These are phyloP conservation scores for Leguminivora glycinivorella DNA, from an alignment of 1,140 invertebrate species.

Conservation along the genomic window DNA sequence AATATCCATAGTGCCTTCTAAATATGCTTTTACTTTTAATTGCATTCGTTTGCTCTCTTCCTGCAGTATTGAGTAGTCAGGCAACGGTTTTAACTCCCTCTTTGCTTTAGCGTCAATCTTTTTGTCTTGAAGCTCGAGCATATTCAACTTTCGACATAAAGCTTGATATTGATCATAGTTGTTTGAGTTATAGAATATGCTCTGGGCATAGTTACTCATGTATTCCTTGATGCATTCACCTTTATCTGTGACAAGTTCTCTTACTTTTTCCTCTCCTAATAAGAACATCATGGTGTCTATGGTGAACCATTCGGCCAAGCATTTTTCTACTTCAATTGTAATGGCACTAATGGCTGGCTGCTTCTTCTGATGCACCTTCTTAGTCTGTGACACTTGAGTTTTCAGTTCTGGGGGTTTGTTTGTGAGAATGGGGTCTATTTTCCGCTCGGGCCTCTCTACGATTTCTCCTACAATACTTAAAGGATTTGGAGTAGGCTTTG, in stretches of 20 bases:
- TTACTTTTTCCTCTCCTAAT: slow-evolving; percentile 80
- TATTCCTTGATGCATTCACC: slow-evolving; percentile 78
- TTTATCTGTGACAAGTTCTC: slow-evolving; percentile 79
- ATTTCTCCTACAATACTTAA: slow-evolving; percentile 69
- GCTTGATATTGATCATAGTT: slow-evolving; percentile 78
- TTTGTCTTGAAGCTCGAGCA: slow-evolving; percentile 79
- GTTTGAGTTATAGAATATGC: slow-evolving; percentile 66
- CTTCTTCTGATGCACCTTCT: slow-evolving; percentile 49
- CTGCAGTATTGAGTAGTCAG: slow-evolving; percentile 80
- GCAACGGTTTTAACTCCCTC: slow-evolving; percentile 77
- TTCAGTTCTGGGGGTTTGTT: slow-evolving; percentile 31
- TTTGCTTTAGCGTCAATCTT: slow-evolving; percentile 69
- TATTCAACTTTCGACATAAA: slow-evolving; percentile 79
- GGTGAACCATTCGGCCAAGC: slow-evolving; percentile 81
- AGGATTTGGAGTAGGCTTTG: slow-evolving; percentile 49
- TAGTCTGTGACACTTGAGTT: slow-evolving; percentile 19
- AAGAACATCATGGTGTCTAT: slow-evolving; percentile 80
- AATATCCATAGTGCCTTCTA: slow-evolving; percentile 64
- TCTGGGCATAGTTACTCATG: slow-evolving; percentile 72
- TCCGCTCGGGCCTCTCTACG: slow-evolving; percentile 64
- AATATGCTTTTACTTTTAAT: slow-evolving; percentile 80
- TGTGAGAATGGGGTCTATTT: slow-evolving; percentile 62
- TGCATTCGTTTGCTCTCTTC: slow-evolving; percentile 79
- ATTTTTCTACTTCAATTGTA: slow-evolving; percentile 77
- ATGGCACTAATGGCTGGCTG: slow-evolving; percentile 55